Evolutionary conservation across 2,113 vertebrate genomes (phyloP), one percentile per base, ranked within the genome.

Genomic region (Cichladusa arquata): DNA sequence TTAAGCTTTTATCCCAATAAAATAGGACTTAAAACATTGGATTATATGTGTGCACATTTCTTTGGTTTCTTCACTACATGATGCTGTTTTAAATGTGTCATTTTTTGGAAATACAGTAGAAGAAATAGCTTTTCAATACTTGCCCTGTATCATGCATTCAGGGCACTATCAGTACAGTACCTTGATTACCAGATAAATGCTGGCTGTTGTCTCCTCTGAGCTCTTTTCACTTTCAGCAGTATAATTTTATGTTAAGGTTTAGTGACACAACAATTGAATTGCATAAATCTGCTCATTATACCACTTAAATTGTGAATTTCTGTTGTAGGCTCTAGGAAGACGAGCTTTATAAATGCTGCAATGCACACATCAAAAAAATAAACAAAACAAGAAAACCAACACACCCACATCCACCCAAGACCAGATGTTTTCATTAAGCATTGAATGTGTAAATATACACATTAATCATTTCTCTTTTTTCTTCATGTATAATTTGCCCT

Each of bases 241-340:
- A 94, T 97, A 97, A 97, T 96, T 97, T 97, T 96, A 97, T 94
- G 76, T 90, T 95, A 96, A 92, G 58, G 56, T 96, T 97, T 97
- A 97, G 51, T 95, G 92, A 90, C 77, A 96, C 64, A 31, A 81
- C 74, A 96, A 87, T 19, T 94, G 83, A 94, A 96, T 96, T 97
- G 71, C 45, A 96, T 96, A 97, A 96, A 97, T 96, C 87, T 96
- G 57, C 69, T 97, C 84, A 94, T 96, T 97, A 95, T 88, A 73
- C 62, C 72, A 90, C 72, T 97, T 97, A 94, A 97, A 92, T 45
- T 93, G 93, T 84, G 64, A 95, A 94, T 97, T 97, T 95, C 89
- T 86, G 36, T 89, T 82, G 40, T 61, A 87, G 58, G 58, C 45
- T 82, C 26, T 91, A 78, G 44, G 58, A 86, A 64, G n/a, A 50